Conservation (phyloP, 2,888 invertebrate genomes). For the Agrotis clavis region DNA sequence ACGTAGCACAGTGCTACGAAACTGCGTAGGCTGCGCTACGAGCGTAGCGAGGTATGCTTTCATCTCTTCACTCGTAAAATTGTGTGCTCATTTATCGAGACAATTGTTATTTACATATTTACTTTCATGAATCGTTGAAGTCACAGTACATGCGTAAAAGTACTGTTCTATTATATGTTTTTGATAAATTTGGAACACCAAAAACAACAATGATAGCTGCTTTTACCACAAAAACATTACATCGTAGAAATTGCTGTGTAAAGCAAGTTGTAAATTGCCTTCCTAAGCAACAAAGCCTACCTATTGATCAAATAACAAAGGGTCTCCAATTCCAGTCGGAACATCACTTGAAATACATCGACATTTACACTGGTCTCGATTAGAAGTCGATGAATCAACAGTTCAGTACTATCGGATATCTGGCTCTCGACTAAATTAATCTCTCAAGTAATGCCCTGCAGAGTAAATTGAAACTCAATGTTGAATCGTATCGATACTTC, state of each 20-base stretch:
- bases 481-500: conserved; percentile 43
- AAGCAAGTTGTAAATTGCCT: conserved; percentile 30
- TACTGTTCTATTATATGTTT: neutral
- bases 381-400: conserved; percentile 65
- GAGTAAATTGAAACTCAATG: conserved; percentile 61
- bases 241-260: neutral
- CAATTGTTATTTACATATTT: neutral
- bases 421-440: conserved; percentile 63
- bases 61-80: neutral
- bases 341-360: conserved; percentile 56
- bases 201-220: neutral
- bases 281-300: conserved; percentile 35
- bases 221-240: neutral
- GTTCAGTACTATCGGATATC: conserved; percentile 64
- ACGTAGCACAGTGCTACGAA: conserved; percentile 15
- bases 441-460: conserved; percentile 55
- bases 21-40: conserved; percentile 32
- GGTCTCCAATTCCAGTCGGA: conserved; percentile 48
- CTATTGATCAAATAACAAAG: conserved; percentile 55
- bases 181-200: neutral
- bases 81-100: neutral
- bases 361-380: conserved; percentile 60
- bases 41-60: neutral
- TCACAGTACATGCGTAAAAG: neutral
- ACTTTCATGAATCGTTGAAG: neutral